Conservation (phyloP, 2,113 vertebrate species). For the Theristicus caerulescens region DNA sequence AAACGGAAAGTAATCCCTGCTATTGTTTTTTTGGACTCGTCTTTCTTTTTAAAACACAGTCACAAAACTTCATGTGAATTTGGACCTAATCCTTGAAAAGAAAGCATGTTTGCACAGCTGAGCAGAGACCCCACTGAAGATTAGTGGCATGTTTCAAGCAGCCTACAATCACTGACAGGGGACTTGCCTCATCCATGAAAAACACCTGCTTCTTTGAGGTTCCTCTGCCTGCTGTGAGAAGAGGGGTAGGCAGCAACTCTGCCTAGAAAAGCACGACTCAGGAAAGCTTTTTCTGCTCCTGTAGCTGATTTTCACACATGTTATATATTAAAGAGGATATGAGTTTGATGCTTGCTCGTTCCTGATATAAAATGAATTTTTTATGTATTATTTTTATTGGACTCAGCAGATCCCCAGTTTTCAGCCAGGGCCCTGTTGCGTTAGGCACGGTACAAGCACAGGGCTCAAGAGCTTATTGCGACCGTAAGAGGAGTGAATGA, state of each 20-base stretch:
- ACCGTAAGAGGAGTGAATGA: neutral
- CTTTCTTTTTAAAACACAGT: constrained; percentile 24
- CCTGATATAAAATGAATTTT: neutral
- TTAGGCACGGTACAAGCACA: neutral
- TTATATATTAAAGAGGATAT: neutral
- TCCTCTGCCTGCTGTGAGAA: constrained; percentile 11
- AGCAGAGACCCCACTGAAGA: constrained; percentile 31
- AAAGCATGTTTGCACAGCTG: constrained; percentile 53
- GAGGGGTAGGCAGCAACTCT: neutral
- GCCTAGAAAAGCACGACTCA: neutral
- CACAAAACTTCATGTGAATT: constrained; percentile 20
- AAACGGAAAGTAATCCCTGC: neutral
- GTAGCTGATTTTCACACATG: constrained; percentile 26
- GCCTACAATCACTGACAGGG: neutral
- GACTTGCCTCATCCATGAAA: neutral
- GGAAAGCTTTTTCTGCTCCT: constrained; percentile 3
- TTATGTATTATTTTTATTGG: neutral
- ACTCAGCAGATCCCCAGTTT: neutral
- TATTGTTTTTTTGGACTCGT: constrained; percentile 10
- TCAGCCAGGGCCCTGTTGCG: neutral
- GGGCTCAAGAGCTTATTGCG: neutral
- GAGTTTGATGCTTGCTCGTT: neutral
- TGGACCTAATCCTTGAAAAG: constrained; percentile 38
- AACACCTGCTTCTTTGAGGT: constrained; percentile 51
- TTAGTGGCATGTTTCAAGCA: neutral